Base-by-base conservation (phyloP, 2,888 invertebrate genomes). In the Cataglyphis cursor region DNA sequence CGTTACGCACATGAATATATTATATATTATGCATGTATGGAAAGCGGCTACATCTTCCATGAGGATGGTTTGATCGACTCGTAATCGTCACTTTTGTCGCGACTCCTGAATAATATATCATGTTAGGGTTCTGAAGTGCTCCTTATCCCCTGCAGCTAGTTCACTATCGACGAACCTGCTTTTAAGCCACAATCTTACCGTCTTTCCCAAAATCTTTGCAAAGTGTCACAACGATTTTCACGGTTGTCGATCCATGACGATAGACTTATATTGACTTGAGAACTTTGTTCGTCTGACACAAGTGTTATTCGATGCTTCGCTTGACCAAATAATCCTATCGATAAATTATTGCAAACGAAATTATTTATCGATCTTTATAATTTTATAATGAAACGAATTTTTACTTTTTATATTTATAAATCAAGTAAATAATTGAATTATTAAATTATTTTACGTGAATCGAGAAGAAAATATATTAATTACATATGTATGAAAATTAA, bases 51-150 rank as follows among this genome's bases (percentile, higher is more conserved):
- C 54, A 62, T 82, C 80, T 80, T 81, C 51, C 51, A 38, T 15
- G 38, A 61, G 54, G 31, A 51, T 31, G 24, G 70, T 68, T 78
- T 78, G 70, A 83, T 83, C 83, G 83, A 68, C 41, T 62, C 80
- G 70, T 70, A 76, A 81, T 44, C 84, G 73, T 28, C 70, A 78
- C 61, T 85, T 85, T 87, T 75, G 70, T 73, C 81, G 61, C 64
- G 62, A 57, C 65, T 78, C 57, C 31, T 87, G 87, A 85, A 87
- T 87, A 85, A 85, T 87, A 83, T 78, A 87, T 62, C 41, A 66
- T 70, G 75, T 78, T 75, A 82, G 54, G 72, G 61, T 81, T 18
- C 66, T 38, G 31, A 85, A 87, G 59, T 78, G 80, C 35, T 64
- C 48, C 57, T 59, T 68, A 10, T 35, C 51, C 38, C n/a, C 38